phyloP scores from a whole-genome alignment of 1,140 invertebrate species.

The Parasteatoda tepidariorum region DNA sequence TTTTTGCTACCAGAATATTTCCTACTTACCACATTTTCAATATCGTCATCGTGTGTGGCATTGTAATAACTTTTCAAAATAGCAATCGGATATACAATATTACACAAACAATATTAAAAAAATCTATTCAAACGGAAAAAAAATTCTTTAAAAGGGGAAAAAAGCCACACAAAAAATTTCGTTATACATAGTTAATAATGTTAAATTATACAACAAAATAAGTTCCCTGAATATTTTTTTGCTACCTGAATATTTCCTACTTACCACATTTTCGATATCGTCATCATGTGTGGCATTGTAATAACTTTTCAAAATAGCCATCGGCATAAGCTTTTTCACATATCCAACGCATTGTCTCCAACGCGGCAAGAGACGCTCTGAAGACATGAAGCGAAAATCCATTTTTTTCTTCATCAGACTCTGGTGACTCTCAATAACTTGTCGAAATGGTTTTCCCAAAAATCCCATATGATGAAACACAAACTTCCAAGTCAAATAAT shows the following conservation, averaged over 20 bases:
- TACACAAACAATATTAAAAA: too few relatives aligned
- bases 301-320: conserved; percentile 1
- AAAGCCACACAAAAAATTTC: too few relatives aligned
- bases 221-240: too few relatives aligned
- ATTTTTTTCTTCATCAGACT: background rate
- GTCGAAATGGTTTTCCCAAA: conserved; percentile 10
- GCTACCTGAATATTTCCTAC: too few relatives aligned
- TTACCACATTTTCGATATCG: conserved; percentile 8
- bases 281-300: background rate
- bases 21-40: conserved; percentile 15
- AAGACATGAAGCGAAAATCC: background rate
- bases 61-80: background rate
- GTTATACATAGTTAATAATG: too few relatives aligned
- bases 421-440: conserved; percentile 25
- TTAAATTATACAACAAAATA: too few relatives aligned
- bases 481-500: conserved; percentile 40
- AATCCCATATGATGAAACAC: conserved; percentile 28
- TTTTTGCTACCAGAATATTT: too few relatives aligned
- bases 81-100: too few relatives aligned
- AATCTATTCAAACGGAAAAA: too few relatives aligned
- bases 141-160: too few relatives aligned
- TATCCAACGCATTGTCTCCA: conserved; percentile 44
- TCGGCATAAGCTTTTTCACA: conserved; percentile 11
- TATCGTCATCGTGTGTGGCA: background rate
- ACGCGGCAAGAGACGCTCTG: conserved; percentile 9